Base-by-base conservation (phyloP, 2,888 invertebrate species). In the Conops quadrifasciatus region DNA sequence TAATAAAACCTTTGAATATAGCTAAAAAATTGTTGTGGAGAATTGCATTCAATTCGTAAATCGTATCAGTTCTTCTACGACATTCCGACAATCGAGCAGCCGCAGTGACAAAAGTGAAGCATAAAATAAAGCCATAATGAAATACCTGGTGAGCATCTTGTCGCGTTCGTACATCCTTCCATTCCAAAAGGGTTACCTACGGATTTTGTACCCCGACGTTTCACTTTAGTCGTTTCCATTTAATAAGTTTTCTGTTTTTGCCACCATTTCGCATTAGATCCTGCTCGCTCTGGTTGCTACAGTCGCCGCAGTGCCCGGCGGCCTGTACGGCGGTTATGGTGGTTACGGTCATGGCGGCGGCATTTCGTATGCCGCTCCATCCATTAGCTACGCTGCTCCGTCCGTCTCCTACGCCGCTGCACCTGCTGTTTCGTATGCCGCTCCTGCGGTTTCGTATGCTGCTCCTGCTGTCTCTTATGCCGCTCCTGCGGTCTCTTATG, bases 381-480 rank as follows among this genome's bases (percentile, higher is more conserved):
- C 78, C 19, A 58, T 68, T 13, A 49, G 76, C 73, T 73, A 59
- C 36, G 75, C 77, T 24, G 80, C 80, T 5, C 82, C 83, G 3
- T 77, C 80, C 11, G 75, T 82, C 2, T 79, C 77, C 60, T 81
- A 83, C 67, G 80, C 81, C n/a, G 78, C 78, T 11, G 78, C 77
- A 13, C 80, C 79, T 5, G 75, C 76, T n/a, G 65, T 74, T 43
- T 68, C 65, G 9, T 76, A 76, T 60, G 70, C 75, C 3, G 78
- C 77, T 15, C 80, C 79, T 7, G 75, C 76, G 13, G 65, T 74
- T 43, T 51, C 74, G 71, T 36, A 53, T 45, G 75, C 77, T 5
- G 80, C 80, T 7, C 82, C 82, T 3, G 77, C 80, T 15, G 75
- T 82, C 2, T 79, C 77, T 59, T 80, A 83, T 69, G 80, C 81